These are phyloP conservation scores for Sternotherus odoratus DNA, from an alignment of 2,797 vertebrate genomes.

Conservation along the genomic window DNA sequence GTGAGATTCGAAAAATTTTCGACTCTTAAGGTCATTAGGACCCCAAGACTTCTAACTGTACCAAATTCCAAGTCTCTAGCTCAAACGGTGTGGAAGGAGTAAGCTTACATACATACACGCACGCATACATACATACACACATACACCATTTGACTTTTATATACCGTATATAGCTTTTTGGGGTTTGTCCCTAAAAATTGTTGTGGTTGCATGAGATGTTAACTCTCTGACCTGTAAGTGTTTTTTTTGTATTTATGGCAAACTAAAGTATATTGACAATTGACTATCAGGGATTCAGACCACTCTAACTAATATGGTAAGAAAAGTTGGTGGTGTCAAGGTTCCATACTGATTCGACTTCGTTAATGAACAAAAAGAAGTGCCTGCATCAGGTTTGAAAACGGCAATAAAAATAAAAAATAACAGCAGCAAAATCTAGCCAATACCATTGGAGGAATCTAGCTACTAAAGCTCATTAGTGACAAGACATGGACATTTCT, in stretches of 20 bases:
- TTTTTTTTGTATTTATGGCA: background rate
- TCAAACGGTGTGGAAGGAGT: no score
- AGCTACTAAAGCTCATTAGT: background rate
- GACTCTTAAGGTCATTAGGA: no score
- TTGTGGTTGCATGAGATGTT: background rate
- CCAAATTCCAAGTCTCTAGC: no score
- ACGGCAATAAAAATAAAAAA: background rate
- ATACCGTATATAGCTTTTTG: no score
- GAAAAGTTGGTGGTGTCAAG: background rate
- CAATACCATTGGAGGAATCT: background rate
- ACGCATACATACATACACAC: no score
- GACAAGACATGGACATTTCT: rapidly evolving
- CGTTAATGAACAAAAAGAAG: background rate
- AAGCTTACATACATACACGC: no score
- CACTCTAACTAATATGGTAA: background rate
- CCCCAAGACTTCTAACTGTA: no score
- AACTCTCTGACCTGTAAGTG: background rate
- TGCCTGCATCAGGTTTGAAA: background rate
- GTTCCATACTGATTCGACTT: background rate
- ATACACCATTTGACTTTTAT: no score
- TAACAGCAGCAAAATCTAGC: background rate
- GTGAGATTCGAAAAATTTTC: no score
- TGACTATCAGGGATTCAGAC: background rate
- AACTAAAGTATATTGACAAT: background rate
- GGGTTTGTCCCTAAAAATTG: background rate